Evolutionary conservation across 2,113 vertebrate genomes (phyloP).

Genomic region (Alethe diademata): DNA sequence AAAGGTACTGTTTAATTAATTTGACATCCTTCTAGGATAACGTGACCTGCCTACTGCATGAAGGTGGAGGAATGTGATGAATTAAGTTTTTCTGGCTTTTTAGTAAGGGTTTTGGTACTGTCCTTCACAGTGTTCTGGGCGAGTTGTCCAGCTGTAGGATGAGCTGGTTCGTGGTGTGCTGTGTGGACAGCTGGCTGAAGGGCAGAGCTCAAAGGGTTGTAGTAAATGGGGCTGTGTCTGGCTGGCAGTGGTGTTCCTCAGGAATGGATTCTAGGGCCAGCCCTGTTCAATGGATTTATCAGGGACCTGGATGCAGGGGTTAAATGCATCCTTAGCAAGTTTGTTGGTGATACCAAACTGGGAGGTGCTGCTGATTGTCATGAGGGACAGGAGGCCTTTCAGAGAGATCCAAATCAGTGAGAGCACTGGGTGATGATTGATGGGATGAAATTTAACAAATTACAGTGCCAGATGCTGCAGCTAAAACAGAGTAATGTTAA

Average conservation of each 20-base stretch:
- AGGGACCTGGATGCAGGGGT: background rate
- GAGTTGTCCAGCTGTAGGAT: background rate
- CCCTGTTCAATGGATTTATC: background rate
- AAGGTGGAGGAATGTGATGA: background rate
- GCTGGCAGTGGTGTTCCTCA: background rate
- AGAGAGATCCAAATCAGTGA: background rate
- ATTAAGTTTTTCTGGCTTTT: background rate
- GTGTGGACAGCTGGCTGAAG: background rate
- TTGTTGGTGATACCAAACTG: background rate
- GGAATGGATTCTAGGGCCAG: background rate
- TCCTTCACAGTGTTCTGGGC: background rate
- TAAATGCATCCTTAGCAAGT: background rate
- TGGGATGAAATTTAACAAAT: background rate
- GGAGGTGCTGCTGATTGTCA: background rate
- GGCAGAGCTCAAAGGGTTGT: background rate
- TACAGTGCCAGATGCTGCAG: background rate
- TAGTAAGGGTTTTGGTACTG: background rate
- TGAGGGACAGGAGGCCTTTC: background rate
- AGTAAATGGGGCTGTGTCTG: background rate
- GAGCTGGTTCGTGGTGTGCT: accelerated
- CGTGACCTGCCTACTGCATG: background rate
- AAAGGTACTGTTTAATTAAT: background rate
- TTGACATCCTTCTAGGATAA: background rate
- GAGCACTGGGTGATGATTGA: background rate
- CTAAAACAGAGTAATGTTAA: background rate